These are phyloP conservation scores for Drymodes brunneopygia DNA, from an alignment of 2,113 vertebrate genomes.

Conservation along the genomic window DNA sequence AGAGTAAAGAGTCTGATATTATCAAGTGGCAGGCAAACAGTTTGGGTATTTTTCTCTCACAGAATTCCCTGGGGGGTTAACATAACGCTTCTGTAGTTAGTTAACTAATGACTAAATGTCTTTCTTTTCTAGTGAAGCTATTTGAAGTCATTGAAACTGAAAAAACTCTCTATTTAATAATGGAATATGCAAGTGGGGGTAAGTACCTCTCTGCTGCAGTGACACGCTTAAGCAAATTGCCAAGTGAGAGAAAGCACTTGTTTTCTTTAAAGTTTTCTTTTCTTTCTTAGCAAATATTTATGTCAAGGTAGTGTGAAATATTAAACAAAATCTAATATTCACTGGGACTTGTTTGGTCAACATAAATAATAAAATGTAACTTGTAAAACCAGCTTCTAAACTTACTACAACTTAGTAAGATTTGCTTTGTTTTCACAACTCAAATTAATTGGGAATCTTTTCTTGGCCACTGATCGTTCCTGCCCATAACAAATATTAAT, in stretches of 20 bases:
- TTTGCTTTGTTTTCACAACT: neutral
- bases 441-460: neutral
- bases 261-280: neutral
- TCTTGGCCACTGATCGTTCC: accelerated
- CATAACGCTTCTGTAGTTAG: neutral
- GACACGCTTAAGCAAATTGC: neutral
- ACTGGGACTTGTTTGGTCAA: neutral
- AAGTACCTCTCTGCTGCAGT: conserved; percentile 59
- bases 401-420: neutral
- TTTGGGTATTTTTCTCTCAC: neutral
- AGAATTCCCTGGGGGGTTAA: neutral
- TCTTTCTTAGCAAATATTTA: neutral
- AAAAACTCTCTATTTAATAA: conserved; percentile 95
- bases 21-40: neutral
- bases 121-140: conserved; percentile 83
- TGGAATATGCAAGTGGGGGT: conserved; percentile 98
- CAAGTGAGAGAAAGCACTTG: neutral
- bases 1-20: neutral
- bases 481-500: neutral
- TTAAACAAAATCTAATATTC: neutral
- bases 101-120: neutral
- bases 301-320: neutral
- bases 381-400: neutral
- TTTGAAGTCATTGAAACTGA: conserved; percentile 98
- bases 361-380: neutral